Conservation (phyloP, 2,888 invertebrate species). For the Heliconius ethilla region DNA sequence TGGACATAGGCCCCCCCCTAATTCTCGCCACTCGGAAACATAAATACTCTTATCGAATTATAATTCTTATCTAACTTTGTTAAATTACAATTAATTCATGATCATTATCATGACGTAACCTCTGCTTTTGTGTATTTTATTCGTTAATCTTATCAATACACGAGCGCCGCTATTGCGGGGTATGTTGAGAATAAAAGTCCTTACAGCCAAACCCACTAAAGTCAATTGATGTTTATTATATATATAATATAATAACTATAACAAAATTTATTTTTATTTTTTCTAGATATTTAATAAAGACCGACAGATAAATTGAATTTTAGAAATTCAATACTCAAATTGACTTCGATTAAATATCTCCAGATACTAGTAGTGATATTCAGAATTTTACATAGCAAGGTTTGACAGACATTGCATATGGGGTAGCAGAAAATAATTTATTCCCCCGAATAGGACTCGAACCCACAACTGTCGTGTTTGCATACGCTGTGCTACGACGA, state of each 20-base stretch:
- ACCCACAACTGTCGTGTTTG: background rate
- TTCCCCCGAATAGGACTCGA: background rate
- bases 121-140: background rate
- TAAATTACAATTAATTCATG: slow-evolving; percentile 2
- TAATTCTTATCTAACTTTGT: slow-evolving; percentile 24
- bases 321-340: background rate
- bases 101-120: background rate
- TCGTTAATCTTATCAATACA: slow-evolving; percentile 9
- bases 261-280: no score
- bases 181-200: background rate
- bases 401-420: no score
- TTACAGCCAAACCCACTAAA: background rate
- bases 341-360: background rate
- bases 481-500: background rate
- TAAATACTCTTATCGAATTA: slow-evolving; percentile 9
- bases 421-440: background rate
- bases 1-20: no score
- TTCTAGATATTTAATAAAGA: no score
- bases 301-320: no score
- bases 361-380: no score
- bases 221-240: background rate
- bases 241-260: no score
- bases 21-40: no score
- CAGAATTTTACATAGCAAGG: background rate
- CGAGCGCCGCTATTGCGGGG: background rate